These are phyloP conservation scores for Platycheirus albimanus DNA, from an alignment of 2,888 invertebrate genomes.

Conservation along the genomic window DNA sequence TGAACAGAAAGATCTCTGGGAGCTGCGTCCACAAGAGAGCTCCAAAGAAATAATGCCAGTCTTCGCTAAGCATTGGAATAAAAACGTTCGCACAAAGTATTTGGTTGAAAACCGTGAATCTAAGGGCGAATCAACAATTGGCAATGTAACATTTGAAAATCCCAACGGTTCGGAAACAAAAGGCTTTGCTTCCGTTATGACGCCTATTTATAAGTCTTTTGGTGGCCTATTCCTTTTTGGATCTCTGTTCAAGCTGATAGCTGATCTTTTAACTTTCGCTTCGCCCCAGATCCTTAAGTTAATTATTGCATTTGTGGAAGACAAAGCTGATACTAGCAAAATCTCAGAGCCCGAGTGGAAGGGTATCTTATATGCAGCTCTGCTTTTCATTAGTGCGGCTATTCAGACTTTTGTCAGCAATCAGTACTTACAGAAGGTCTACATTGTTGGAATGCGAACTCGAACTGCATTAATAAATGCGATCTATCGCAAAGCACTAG, in stretches of 20 bases:
- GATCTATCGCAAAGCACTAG: slow-evolving; percentile 93
- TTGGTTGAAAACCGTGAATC: slow-evolving; percentile 77
- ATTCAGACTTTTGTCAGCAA: slow-evolving; percentile 92
- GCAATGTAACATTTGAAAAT: slow-evolving; percentile 88
- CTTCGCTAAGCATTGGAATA: slow-evolving; percentile 93
- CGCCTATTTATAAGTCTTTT: slow-evolving; percentile 93
- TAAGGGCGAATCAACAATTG: slow-evolving; percentile 82
- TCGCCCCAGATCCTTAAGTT: slow-evolving; percentile 94
- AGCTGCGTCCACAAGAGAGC: slow-evolving; percentile 92
- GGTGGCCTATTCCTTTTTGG: slow-evolving; percentile 94
- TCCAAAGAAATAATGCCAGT: slow-evolving; percentile 90
- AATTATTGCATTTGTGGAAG: slow-evolving; percentile 88
- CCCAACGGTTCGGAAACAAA: slow-evolving; percentile 85
- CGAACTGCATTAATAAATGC: slow-evolving; percentile 94
- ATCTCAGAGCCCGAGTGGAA: slow-evolving; percentile 88
- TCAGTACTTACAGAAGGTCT: slow-evolving; percentile 96
- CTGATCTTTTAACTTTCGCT: slow-evolving; percentile 93
- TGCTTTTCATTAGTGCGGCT: slow-evolving; percentile 89
- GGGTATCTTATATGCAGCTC: slow-evolving; percentile 91
- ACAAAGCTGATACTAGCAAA: slow-evolving; percentile 77
- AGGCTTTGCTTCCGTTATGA: slow-evolving; percentile 91
- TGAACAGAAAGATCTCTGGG: slow-evolving; percentile 94
- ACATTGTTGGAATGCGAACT: slow-evolving; percentile 94
- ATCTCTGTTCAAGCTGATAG: slow-evolving; percentile 90
- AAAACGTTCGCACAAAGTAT: slow-evolving; percentile 85